Evolutionary conservation across 2,888 invertebrate species (phyloP).

Genomic region (Patella pellucida): DNA sequence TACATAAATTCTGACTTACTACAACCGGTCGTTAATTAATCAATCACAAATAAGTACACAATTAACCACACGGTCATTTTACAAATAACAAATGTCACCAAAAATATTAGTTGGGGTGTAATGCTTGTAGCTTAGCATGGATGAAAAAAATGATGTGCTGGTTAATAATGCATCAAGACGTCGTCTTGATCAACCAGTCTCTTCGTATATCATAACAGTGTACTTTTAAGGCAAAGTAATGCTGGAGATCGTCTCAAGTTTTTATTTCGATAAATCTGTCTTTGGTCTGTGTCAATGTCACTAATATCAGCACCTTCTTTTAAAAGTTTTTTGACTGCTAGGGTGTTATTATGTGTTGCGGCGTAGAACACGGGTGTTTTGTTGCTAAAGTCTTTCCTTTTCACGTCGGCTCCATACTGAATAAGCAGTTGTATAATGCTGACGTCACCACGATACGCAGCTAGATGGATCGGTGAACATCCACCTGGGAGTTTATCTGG

Average conservation of each 20-base stretch:
- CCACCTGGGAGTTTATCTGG: constrained; percentile 56
- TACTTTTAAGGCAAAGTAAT: constrained; percentile 29
- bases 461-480: constrained; percentile 57
- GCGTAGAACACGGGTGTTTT: constrained; percentile 56
- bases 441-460: constrained; percentile 61
- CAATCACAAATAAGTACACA: too few relatives aligned
- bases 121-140: too few relatives aligned
- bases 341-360: constrained; percentile 45
- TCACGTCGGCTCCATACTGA: constrained; percentile 47
- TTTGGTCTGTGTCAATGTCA: constrained; percentile 30
- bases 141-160: too few relatives aligned
- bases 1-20: too few relatives aligned
- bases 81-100: too few relatives aligned
- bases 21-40: too few relatives aligned
- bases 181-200: too few relatives aligned
- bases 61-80: too few relatives aligned
- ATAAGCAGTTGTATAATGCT: constrained; percentile 55
- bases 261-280: constrained; percentile 27
- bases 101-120: too few relatives aligned
- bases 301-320: constrained; percentile 56
- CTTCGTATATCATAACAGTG: not conserved
- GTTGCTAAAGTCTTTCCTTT: constrained; percentile 42
- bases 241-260: constrained; percentile 20
- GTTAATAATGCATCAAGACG: too few relatives aligned
- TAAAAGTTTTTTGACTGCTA: constrained; percentile 51